Base-by-base conservation (phyloP, 2,797 vertebrate genomes). In the Spinus olivaceus region DNA sequence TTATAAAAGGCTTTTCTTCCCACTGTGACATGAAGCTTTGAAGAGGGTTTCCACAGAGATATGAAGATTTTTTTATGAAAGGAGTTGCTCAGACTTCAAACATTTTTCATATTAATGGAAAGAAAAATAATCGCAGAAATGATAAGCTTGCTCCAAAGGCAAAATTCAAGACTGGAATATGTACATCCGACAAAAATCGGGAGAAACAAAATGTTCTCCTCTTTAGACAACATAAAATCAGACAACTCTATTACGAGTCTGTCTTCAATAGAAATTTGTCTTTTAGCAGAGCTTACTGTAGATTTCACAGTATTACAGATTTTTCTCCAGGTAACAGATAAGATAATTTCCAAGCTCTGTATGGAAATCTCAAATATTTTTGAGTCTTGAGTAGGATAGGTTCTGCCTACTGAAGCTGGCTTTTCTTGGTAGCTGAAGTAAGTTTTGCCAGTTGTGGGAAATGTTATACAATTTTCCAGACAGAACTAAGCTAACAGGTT, bases 11-110 rank as follows among this genome's bases (percentile, higher is more conserved):
- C 59, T 94, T 94, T 94, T 91, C 76, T 84, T 88, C 69, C 63
- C 61, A 81, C 47, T 79, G 65, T 0, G 6, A 44, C 1, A 2
- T 39, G 44, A 90, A 86, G 59, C 51, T 90, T 94, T 95, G 90
- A 94, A 94, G 88, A 96, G 67, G 12, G 28, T 81, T 93, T 95
- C 73, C 73, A 92, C 63, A 88, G 70, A 73, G 86, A 76, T 63
- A 86, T 42, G 41, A 79, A 79, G 88, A 11, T 61, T 96, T 90
- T 81, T 35, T 81, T 84, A 12, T 24, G 32, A 81, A 88, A 95
- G 21, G 39, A 79, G 33, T 69, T 78, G 44, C 37, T 76, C 32
- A 88, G 39, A 86, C 88, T 90, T 96, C 88, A 94, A 95, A 84
- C 6, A 42, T 42, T 90, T 94, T 73, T 74, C 35, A 51, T 24